Conservation (phyloP, 1,140 invertebrate species). For the Dysdera silvatica region DNA sequence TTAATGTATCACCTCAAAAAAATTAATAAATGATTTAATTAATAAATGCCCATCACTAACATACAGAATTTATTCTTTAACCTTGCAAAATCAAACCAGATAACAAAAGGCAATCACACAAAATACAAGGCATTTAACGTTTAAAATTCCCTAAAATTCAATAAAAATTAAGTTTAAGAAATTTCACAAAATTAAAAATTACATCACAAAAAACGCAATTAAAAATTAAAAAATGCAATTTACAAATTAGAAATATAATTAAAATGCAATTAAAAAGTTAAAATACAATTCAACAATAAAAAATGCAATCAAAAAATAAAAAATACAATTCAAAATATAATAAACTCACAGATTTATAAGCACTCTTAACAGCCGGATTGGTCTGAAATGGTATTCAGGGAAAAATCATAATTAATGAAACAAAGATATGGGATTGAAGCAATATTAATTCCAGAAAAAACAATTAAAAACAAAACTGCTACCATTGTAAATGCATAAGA, state of each 20-base stretch:
- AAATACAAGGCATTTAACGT: too few species aligned
- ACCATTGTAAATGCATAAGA: background rate
- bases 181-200: too few species aligned
- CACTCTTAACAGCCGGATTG: slow-evolving; percentile 72
- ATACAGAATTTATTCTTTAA: too few species aligned
- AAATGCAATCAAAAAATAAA: background rate
- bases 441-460: background rate
- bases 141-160: too few species aligned
- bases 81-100: too few species aligned
- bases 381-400: slow-evolving; percentile 13
- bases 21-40: too few species aligned
- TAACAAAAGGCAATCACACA: too few species aligned
- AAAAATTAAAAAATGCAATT: background rate
- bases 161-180: too few species aligned
- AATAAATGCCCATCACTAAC: too few species aligned
- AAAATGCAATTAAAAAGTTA: too few species aligned
- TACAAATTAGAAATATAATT: background rate
- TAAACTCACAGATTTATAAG: slow-evolving; percentile 53
- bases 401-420: background rate
- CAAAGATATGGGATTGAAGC: background rate
- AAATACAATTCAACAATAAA: background rate
- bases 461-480: background rate
- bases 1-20: too few species aligned
- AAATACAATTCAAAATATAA: background rate
- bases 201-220: too few species aligned